Evolutionary conservation across 2,113 vertebrate species (phyloP).

Genomic region (Nanorana parkeri): DNA sequence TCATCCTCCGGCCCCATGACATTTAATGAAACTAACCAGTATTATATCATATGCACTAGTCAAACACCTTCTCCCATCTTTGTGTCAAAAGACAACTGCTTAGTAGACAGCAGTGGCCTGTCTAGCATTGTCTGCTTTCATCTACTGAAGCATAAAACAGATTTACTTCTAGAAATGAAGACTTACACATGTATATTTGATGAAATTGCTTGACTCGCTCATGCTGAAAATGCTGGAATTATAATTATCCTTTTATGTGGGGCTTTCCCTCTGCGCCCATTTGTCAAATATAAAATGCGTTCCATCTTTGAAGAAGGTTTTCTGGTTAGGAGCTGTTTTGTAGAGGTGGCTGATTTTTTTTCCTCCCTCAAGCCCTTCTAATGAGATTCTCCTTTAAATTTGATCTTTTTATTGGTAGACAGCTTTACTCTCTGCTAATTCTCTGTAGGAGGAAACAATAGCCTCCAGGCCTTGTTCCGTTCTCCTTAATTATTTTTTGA

Average conservation of each 20-base stretch:
- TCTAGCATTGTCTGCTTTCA: neutral
- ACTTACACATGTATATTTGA: conserved; percentile 40
- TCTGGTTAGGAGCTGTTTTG: neutral
- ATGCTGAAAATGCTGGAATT: conserved; percentile 22
- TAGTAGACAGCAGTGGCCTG: neutral
- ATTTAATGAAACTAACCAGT: too few relatives aligned
- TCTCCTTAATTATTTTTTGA: conserved; percentile 50
- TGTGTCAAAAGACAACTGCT: conserved; percentile 9
- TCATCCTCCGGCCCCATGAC: too few relatives aligned
- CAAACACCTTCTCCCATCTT: neutral
- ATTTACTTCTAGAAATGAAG: neutral
- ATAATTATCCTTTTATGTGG: conserved; percentile 33
- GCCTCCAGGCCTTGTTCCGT: conserved; percentile 16
- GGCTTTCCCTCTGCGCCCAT: conserved; percentile 14
- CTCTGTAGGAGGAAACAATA: conserved; percentile 36
- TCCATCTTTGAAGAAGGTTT: conserved; percentile 43
- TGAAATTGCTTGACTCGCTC: conserved; percentile 11
- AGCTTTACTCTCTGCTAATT: conserved; percentile 19
- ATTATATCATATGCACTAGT: too few relatives aligned
- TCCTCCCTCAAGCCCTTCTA: conserved; percentile 21
- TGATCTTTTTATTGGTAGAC: conserved; percentile 19
- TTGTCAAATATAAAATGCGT: conserved; percentile 20
- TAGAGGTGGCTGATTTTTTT: neutral
- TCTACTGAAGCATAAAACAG: conserved; percentile 9
- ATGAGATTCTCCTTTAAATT: conserved; percentile 40